These are phyloP conservation scores for Meriones unguiculatus DNA, from an alignment of 2,113 vertebrate species.

Conservation along the genomic window DNA sequence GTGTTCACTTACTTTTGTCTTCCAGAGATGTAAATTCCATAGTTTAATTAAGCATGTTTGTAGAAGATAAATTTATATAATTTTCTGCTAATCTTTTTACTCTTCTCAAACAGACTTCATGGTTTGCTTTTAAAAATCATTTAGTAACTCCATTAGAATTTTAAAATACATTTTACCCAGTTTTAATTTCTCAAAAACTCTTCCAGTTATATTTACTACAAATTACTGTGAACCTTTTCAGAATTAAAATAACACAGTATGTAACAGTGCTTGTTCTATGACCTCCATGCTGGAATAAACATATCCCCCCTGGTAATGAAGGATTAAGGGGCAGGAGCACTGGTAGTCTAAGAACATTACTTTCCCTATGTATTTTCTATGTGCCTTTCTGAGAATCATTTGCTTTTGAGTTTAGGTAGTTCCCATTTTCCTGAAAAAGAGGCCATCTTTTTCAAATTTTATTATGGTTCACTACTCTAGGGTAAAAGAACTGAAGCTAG, in stretches of 20 bases:
- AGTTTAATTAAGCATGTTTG: slow-evolving; percentile 14
- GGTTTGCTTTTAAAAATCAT: slow-evolving; percentile 48
- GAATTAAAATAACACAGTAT: slow-evolving; percentile 8
- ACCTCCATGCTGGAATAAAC: slow-evolving; percentile 32
- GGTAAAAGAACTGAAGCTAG: slow-evolving; percentile 7
- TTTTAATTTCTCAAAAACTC: not conserved
- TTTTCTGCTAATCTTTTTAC: slow-evolving; percentile 24
- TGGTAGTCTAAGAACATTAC: not conserved
- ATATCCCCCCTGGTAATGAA: not conserved
- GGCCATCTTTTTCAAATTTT: not conserved
- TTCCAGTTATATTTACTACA: slow-evolving; percentile 6
- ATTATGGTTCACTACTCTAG: not conserved
- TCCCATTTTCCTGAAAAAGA: slow-evolving; percentile 39
- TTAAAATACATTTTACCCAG: slow-evolving; percentile 16
- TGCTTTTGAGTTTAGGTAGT: not conserved
- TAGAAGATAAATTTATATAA: not conserved
- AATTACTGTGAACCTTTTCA: slow-evolving; percentile 27
- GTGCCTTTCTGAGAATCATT: slow-evolving; percentile 28
- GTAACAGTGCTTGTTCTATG: not conserved
- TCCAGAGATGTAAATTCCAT: slow-evolving; percentile 26
- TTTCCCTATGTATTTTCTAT: slow-evolving; percentile 43
- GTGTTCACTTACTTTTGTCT: slow-evolving; percentile 19
- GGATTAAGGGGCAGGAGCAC: not conserved
- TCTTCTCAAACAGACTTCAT: slow-evolving; percentile 36
- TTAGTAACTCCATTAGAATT: not conserved